Base-by-base conservation (phyloP, 2,888 invertebrate genomes). In the Conistra vaccinii region DNA sequence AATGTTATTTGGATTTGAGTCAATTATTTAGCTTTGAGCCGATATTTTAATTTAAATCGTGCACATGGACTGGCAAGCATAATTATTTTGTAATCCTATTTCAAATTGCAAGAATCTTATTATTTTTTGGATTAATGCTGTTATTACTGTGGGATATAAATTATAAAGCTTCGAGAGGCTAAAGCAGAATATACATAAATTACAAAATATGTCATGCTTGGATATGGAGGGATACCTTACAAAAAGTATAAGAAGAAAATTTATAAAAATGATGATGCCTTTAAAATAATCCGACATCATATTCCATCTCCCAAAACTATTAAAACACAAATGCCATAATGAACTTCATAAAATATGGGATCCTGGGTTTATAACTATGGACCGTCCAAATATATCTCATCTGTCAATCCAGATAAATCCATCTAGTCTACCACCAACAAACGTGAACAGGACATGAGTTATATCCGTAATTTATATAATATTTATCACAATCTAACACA, bases 401-500 rank as follows among this genome's bases (percentile, higher is more conserved):
- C 29, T 57, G 72, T 84, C 60, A 73, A 73, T 68, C 12, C 42
- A 55, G 35, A 66, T 65, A 53, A 55, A 79, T 67, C 48, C 42
- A 69, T 72, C 48, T 14, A 58, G 53, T 75, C 51, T 29, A 70
- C 45, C 32, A 66, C 26, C 53, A 70, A 62, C 57, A 60, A 74
- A 85, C 42, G 62, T 55, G 61, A 68, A 58, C 73, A 65, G 70
- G 73, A 73, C 76, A 62, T 86, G 81, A 87, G 62, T 86, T 80
- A 87, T 83, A 65, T 76, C 68, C 57, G 81, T 86, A 79, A 86
- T 87, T 83, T 86, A 84, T 80, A 70, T 77, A 76, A 80, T 80
- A 88, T 88, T 86, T 78, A 87, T 84, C 86, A 81, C 79, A 81
- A 78, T 81, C 86, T 74, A 68, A 63, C 67, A 66, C 73, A 86